Evolutionary conservation across 2,113 vertebrate genomes (phyloP).

Genomic region (Hystrix cristata): DNA sequence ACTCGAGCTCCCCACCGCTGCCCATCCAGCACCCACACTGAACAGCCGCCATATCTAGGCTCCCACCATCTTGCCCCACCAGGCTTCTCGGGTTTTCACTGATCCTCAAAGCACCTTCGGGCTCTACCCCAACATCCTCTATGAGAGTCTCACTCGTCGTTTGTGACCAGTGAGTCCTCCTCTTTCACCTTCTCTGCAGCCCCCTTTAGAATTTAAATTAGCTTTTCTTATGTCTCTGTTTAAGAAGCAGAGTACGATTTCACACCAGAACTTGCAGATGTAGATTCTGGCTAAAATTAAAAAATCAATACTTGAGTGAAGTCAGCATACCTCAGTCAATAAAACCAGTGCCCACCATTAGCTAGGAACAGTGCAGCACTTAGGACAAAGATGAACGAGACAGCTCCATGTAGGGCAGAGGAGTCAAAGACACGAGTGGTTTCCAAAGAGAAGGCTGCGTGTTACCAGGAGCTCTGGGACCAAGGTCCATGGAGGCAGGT

Average conservation of each 20-base stretch:
- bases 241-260: not conserved
- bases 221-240: not conserved
- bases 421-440: not conserved
- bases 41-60: not conserved
- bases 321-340: conserved; percentile 53
- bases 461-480: no score
- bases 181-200: not conserved
- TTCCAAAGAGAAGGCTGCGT: not conserved
- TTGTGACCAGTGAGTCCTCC: not conserved
- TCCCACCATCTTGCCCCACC: not conserved
- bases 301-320: conserved; percentile 47
- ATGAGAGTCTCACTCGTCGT: not conserved
- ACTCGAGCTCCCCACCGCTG: not conserved
- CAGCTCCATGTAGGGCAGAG: not conserved
- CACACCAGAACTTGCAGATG: not conserved
- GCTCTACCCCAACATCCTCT: not conserved
- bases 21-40: not conserved
- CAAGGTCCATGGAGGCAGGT: accelerated
- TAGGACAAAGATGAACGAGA: not conserved
- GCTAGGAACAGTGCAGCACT: not conserved
- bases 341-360: not conserved
- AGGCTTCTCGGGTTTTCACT: not conserved
- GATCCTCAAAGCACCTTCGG: accelerated
- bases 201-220: not conserved
- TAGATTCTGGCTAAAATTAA: not conserved